Percentiles rank a stretch among this genome's conserved stretches.
Evolutionary conservation across 23 tunicate species (phyloP).

Genomic region (Clavelina lepadiformis): DNA sequence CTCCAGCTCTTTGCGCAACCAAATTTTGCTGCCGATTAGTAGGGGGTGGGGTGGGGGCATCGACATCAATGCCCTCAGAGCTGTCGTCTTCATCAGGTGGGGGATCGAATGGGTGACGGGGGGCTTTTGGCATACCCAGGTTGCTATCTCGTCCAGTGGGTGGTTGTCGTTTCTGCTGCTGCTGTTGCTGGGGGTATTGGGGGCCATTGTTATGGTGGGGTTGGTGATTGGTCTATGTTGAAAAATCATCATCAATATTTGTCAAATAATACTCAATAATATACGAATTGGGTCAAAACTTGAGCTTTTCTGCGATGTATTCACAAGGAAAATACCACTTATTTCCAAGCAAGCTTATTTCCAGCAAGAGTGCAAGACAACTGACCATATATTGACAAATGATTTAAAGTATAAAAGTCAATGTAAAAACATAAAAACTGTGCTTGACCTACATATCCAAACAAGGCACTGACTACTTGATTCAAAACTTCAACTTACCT

Average conservation of each 20-base stretch:
- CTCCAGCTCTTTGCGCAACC: too few species aligned
- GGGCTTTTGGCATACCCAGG: slow-evolving; percentile 6
- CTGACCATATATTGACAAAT: too few species aligned
- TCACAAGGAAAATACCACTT: too few species aligned
- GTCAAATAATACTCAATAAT: background rate
- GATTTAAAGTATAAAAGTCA: too few species aligned
- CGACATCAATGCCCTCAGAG: slow-evolving; percentile 74
- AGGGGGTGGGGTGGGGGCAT: slow-evolving; percentile 88
- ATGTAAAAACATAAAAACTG: too few species aligned
- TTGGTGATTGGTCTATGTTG: too few species aligned
- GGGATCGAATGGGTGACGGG: slow-evolving; percentile 52
- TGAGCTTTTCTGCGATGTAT: too few species aligned
- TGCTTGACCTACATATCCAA: background rate
- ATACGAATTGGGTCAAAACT: too few species aligned
- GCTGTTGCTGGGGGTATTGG: too few species aligned
- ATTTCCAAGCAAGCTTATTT: too few species aligned
- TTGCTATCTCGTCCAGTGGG: slow-evolving; percentile 25
- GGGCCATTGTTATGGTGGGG: background rate
- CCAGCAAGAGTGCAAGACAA: too few species aligned
- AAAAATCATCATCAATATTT: background rate
- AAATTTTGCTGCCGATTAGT: too few species aligned
- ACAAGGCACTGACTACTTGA: background rate
- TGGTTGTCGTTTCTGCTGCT: slow-evolving; percentile 14
- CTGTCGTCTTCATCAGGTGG: slow-evolving; percentile 51
- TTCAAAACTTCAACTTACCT: background rate